Base-by-base conservation (phyloP, 2,113 vertebrate genomes). In the Origma solitaria region DNA sequence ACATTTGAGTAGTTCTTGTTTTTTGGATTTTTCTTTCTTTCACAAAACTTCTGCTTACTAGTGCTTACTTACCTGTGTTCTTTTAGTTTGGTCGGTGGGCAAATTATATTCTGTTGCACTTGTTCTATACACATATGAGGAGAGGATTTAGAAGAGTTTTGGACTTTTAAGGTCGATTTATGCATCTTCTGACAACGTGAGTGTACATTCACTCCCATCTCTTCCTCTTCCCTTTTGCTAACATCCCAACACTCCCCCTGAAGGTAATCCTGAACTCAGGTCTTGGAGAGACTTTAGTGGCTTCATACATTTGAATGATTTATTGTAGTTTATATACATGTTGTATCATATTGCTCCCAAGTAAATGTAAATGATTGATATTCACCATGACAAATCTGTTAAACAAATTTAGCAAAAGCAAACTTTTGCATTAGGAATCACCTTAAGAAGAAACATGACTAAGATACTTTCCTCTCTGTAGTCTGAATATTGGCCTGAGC, bases 1-100 rank as follows among this genome's bases (percentile, higher is more conserved):
- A 19, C 2, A 27, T n/a, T 72, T 68, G 4, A 77, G 44, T 53
- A 42, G 2, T 6, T 61, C 3, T 10, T 38, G 11, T 0, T 15
- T 47, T 71, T 60, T 27, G 1, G 7, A 11, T 37, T 62, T 3
- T 65, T 76, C 1, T 2, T 37, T 21, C 37, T 86, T 65, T 13
- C 28, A 12, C 6, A 4, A 82, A 88, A 5, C 4, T 66, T 88
- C 23, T n/a, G n/a, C n/a, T n/a, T n/a, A n/a, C n/a, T n/a, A n/a
- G n/a, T 73, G 11, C 3, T 6, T 60, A 23, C 2, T 66, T 38
- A 23, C 7, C 9, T 69, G 16, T 42, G 37, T 54, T 54, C 3
- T 62, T 76, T 49, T 53, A 19, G 6, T 13, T 80, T 53, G 27
- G 64, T 69, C 21, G 30, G 22, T 33, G 7, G 38, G n/a, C 18